Percentiles rank a stretch among this genome's conserved stretches.
These are phyloP conservation scores for Nasua narica DNA, from an alignment of 2,797 vertebrate genomes.

Conservation along the genomic window DNA sequence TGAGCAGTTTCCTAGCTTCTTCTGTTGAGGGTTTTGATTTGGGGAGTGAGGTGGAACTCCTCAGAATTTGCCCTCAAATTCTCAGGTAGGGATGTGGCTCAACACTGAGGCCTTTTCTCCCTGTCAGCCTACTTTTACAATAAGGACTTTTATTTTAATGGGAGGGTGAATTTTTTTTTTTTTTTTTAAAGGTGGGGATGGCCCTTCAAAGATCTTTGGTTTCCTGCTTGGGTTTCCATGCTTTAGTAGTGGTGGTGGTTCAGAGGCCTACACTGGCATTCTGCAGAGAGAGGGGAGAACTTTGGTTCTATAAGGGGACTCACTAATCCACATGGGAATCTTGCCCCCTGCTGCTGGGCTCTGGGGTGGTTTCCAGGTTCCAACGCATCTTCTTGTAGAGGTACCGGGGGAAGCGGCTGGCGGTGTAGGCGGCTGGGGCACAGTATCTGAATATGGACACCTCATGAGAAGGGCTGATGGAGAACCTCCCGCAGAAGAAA, in stretches of 20 bases:
- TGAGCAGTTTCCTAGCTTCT: neutral
- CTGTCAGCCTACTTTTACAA: neutral
- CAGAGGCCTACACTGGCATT: neutral
- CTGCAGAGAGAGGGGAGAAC: neutral
- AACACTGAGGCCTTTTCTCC: neutral
- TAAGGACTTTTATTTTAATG: constrained; percentile 29
- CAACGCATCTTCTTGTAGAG: constrained; percentile 92
- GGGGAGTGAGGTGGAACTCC: neutral
- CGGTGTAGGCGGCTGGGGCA: constrained; percentile 82
- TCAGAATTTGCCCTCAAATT: neutral
- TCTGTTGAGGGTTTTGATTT: neutral
- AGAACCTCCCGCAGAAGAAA: constrained; percentile 87
- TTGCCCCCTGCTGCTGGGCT: constrained; percentile 81
- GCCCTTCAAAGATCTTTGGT: neutral
- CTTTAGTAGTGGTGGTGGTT: neutral
- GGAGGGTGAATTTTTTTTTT: neutral
- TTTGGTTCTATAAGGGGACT: constrained; percentile 22
- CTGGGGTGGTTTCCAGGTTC: constrained; percentile 83
- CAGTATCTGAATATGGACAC: constrained; percentile 87
- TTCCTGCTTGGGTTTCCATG: neutral
- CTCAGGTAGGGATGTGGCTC: neutral
- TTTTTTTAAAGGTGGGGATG: neutral
- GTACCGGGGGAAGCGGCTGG: constrained; percentile 70
- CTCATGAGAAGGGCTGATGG: constrained; percentile 78
- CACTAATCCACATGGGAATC: constrained; percentile 51